Evolutionary conservation across 2,113 vertebrate species (phyloP).

Genomic region (Rynchops niger): DNA sequence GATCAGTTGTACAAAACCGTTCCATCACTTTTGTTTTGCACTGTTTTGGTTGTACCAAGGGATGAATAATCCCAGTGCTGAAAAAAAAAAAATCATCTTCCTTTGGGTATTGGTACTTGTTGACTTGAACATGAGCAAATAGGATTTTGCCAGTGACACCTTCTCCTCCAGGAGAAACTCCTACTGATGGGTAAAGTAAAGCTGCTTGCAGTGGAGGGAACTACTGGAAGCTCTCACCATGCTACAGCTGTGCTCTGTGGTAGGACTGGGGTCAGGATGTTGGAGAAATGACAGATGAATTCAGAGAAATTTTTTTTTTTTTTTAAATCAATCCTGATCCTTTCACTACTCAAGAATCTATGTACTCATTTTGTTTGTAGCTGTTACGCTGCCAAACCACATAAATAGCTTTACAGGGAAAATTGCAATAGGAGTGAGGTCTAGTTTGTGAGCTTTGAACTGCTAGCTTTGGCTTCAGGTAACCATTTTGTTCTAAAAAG

Average conservation of each 20-base stretch:
- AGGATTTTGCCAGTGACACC: neutral
- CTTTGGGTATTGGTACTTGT: neutral
- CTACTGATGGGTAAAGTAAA: neutral
- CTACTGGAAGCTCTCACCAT: neutral
- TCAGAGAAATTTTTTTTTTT: neutral
- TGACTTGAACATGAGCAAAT: neutral
- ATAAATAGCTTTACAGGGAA: conserved; percentile 40
- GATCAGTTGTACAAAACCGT: neutral
- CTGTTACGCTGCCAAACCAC: conserved; percentile 8
- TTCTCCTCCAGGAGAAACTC: neutral
- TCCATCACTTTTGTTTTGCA: neutral
- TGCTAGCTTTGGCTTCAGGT: neutral
- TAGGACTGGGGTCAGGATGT: neutral
- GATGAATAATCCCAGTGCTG: neutral
- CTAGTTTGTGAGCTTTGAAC: neutral
- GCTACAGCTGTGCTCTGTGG: neutral
- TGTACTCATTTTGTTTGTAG: neutral
- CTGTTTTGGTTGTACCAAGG: neutral
- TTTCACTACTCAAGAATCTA: neutral
- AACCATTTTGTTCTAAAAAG: neutral
- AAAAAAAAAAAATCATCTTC: neutral
- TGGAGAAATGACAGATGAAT: neutral
- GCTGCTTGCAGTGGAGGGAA: neutral
- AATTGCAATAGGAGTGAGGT: neutral
- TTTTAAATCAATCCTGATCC: neutral